A percentile compares a stretch with the other conserved stretches of the same genome.
These are phyloP conservation scores for Macheiramphus alcinus DNA, from an alignment of 2,113 vertebrate genomes.

Conservation along the genomic window DNA sequence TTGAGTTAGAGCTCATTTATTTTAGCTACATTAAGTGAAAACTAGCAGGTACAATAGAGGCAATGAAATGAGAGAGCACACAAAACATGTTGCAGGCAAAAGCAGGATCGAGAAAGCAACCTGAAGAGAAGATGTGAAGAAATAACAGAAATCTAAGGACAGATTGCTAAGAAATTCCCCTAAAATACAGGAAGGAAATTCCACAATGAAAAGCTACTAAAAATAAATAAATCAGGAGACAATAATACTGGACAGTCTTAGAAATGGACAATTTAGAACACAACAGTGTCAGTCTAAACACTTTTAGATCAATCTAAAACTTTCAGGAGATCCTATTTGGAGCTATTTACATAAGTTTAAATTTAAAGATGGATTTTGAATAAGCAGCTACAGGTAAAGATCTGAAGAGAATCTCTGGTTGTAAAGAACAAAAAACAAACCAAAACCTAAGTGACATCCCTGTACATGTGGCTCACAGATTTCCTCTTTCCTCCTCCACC, in stretches of 20 bases:
- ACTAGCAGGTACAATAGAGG: not conserved
- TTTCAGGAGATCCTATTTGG: not conserved
- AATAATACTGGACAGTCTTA: not conserved
- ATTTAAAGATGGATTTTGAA: not conserved
- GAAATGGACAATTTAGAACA: not conserved
- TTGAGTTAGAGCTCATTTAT: not conserved
- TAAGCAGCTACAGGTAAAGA: not conserved
- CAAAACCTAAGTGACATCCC: not conserved
- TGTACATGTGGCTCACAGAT: not conserved
- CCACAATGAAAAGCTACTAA: not conserved
- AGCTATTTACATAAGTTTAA: not conserved
- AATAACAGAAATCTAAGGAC: not conserved
- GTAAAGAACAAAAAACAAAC: not conserved
- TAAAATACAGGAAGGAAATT: not conserved
- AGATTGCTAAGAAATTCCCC: not conserved
- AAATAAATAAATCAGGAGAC: not conserved
- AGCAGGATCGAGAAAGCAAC: not conserved
- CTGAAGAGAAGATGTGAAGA: not conserved
- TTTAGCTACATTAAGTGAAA: not conserved
- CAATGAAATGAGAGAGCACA: not conserved
- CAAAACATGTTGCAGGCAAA: not conserved
- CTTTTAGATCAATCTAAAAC: not conserved
- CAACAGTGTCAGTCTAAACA: not conserved
- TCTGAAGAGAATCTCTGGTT: not conserved
- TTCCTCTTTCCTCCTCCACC: not conserved